A percentile compares a stretch with the other conserved stretches of the same genome.
These are phyloP conservation scores for Chironomus riparius DNA, from an alignment of 2,888 invertebrate species.

Conservation along the genomic window DNA sequence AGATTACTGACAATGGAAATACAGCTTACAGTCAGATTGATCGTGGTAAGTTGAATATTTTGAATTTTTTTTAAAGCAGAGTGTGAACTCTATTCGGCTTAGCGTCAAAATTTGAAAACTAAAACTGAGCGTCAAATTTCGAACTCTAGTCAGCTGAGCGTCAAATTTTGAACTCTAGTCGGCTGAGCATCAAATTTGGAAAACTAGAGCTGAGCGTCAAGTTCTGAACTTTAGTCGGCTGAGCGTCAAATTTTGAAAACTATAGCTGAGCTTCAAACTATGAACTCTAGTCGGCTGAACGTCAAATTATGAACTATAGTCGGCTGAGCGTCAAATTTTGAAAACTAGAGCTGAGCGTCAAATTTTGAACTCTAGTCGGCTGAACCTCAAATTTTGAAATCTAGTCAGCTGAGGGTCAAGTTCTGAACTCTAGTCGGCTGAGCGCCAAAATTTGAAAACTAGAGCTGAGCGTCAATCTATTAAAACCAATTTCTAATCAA, in stretches of 20 bases:
- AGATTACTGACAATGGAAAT: constrained; percentile 47
- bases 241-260: no score
- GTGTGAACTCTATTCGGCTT: no score
- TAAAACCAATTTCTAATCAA: background rate
- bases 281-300: no score
- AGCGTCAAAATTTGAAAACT: no score
- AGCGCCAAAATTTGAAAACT: background rate
- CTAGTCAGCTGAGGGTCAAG: background rate
- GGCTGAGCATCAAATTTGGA: background rate
- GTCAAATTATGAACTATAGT: background rate
- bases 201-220: background rate
- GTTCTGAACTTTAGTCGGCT: no score
- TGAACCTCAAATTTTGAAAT: no score
- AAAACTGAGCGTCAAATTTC: no score
- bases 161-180: background rate
- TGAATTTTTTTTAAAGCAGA: background rate
- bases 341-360: background rate
- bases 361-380: no score
- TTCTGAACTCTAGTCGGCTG: background rate
- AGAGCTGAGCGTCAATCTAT: background rate
- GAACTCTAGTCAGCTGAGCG: no score
- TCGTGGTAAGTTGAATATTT: background rate
- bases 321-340: background rate
- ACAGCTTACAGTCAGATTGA: constrained; percentile 40
- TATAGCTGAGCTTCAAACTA: no score